A percentile compares a stretch with the other conserved stretches of the same genome.
phyloP scores from a whole-genome alignment of 2,888 invertebrate genomes.

The Cheilosia pagana region DNA sequence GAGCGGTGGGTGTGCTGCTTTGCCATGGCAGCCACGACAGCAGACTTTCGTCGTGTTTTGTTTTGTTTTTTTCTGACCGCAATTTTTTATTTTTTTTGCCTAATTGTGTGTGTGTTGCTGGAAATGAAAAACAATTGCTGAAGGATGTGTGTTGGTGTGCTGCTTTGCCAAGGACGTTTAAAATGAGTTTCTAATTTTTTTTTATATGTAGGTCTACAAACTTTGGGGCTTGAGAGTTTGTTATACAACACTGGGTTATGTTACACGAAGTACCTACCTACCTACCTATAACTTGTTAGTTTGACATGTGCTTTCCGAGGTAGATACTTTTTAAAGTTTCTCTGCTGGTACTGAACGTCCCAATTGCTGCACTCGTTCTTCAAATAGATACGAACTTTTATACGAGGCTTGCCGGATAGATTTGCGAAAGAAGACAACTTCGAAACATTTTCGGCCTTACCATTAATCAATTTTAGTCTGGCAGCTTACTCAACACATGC shows the following conservation, averaged over 20 bases:
- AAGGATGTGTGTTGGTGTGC: slow-evolving; percentile 6
- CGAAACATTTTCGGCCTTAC: too few species aligned
- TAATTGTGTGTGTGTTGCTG: slow-evolving; percentile 16
- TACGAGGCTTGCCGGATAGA: too few species aligned
- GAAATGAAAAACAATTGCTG: slow-evolving; percentile 19
- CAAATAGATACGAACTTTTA: too few species aligned
- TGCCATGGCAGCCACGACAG: slow-evolving; percentile 13
- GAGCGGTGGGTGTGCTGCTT: not conserved
- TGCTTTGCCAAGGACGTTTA: slow-evolving; percentile 45
- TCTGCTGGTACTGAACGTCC: too few species aligned
- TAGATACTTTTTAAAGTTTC: too few species aligned
- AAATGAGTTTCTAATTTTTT: slow-evolving; percentile 38
- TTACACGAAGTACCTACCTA: too few species aligned
- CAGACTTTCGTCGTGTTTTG: slow-evolving; percentile 27
- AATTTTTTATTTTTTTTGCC: slow-evolving; percentile 21
- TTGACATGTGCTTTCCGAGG: too few species aligned
- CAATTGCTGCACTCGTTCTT: too few species aligned
- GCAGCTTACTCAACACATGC: too few species aligned
- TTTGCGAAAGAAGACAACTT: too few species aligned
- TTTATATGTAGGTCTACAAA: not conserved
- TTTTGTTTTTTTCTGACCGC: slow-evolving; percentile 14
- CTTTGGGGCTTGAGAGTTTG: not conserved
- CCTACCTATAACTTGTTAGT: too few species aligned
- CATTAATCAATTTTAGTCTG: too few species aligned
- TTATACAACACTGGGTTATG: not conserved